These are phyloP conservation scores for Amiota mariae DNA, from an alignment of 2,888 invertebrate genomes.

Conservation along the genomic window DNA sequence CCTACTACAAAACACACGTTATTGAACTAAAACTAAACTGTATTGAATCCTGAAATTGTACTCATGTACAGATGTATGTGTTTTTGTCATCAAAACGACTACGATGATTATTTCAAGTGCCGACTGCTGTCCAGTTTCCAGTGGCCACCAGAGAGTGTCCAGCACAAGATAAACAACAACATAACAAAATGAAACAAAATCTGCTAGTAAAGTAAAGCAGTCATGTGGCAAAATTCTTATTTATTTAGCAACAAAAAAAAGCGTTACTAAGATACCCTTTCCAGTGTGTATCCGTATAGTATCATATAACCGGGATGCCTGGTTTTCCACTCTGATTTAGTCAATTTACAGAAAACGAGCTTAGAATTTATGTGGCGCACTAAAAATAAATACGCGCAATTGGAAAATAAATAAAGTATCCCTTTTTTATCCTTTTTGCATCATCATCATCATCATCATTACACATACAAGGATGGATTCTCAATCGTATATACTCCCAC, in stretches of 20 bases:
- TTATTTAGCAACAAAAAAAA: conserved; percentile 51
- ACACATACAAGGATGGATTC: neutral
- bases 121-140: conserved; percentile 63
- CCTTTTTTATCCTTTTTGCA: conserved; percentile 17
- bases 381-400: conserved; percentile 40
- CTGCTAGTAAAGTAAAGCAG: conserved; percentile 39
- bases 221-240: conserved; percentile 61
- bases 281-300: conserved; percentile 34
- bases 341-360: conserved; percentile 23
- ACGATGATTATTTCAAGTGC: neutral
- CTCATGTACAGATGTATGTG: neutral
- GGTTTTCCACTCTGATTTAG: conserved; percentile 10
- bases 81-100: conserved; percentile 32
- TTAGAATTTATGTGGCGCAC: conserved; percentile 24
- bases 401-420: conserved; percentile 47
- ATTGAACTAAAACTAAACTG: neutral
- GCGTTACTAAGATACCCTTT: conserved; percentile 32
- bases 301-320: too few relatives aligned
- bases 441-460: conserved; percentile 22
- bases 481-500: neutral
- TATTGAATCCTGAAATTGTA: conserved; percentile 23
- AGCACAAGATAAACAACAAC: conserved; percentile 60
- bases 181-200: conserved; percentile 57
- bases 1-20: too few relatives aligned
- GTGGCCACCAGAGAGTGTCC: conserved; percentile 45